phyloP scores from a whole-genome alignment of 2,113 vertebrate species.

The Amazona vittata region DNA sequence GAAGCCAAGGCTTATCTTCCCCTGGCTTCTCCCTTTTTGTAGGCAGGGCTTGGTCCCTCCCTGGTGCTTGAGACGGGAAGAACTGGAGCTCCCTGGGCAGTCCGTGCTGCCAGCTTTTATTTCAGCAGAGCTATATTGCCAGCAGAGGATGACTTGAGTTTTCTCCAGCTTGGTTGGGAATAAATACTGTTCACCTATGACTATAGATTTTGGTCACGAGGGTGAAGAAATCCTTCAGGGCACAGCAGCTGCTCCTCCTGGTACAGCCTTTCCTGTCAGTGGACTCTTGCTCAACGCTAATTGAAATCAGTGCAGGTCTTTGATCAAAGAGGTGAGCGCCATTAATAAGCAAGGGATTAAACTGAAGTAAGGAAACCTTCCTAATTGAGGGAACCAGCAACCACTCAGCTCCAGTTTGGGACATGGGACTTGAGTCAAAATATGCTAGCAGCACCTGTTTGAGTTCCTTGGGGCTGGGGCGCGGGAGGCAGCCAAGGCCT shows the following conservation, averaged over 20 bases:
- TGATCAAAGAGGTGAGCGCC: constrained; percentile 40
- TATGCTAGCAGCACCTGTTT: not conserved
- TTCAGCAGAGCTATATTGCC: constrained; percentile 13
- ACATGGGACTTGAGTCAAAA: not conserved
- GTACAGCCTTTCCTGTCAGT: constrained; percentile 30
- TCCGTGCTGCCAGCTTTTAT: constrained; percentile 6
- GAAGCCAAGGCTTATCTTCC: not conserved
- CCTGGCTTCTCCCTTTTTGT: not conserved
- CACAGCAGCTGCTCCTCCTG: constrained; percentile 45
- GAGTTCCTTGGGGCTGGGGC: not conserved
- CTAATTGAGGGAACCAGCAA: not conserved
- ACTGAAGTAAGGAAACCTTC: constrained; percentile 5
- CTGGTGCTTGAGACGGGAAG: not conserved
- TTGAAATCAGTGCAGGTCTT: constrained; percentile 47
- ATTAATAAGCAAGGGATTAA: constrained; percentile 30
- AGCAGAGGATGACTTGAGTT: constrained; percentile 29
- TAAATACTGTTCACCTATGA: constrained; percentile 34
- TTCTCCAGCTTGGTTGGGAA: constrained; percentile 3
- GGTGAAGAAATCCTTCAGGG: constrained; percentile 41
- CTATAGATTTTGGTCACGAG: constrained; percentile 57
- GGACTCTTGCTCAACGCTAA: constrained; percentile 48
- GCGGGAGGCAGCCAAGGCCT: not conserved
- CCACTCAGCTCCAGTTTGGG: not conserved
- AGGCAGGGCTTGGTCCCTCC: not conserved
- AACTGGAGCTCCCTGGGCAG: not conserved